phyloP scores from a whole-genome alignment of 2,888 invertebrate species.

The Coenonympha glycerion region DNA sequence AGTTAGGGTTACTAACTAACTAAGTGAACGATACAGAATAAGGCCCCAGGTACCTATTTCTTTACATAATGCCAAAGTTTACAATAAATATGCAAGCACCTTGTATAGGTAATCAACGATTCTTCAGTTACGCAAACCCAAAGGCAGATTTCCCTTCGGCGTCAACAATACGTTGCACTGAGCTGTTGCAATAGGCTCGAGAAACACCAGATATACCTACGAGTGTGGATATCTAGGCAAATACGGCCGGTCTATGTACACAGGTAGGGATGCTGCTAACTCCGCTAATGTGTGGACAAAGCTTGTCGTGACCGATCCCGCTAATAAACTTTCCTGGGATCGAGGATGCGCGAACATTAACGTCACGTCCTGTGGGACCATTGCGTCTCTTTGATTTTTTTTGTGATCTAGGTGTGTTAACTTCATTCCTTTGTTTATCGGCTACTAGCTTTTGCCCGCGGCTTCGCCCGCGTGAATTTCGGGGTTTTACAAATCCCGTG shows the following conservation, averaged over 20 bases:
- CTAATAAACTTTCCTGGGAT: slow-evolving; percentile 73
- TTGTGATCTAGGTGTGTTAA: too few relatives aligned
- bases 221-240: slow-evolving; percentile 56
- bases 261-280: slow-evolving; percentile 67
- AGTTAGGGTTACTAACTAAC: too few relatives aligned
- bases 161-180: slow-evolving; percentile 63
- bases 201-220: slow-evolving; percentile 46
- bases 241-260: slow-evolving; percentile 59
- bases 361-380: slow-evolving; percentile 36
- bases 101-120: slow-evolving; percentile 49
- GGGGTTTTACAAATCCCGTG: too few relatives aligned
- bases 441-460: too few relatives aligned
- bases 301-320: slow-evolving; percentile 66
- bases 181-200: slow-evolving; percentile 58
- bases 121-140: slow-evolving; percentile 55
- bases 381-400: not conserved
- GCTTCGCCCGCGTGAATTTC: too few relatives aligned
- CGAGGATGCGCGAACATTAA: slow-evolving; percentile 50
- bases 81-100: slow-evolving; percentile 32
- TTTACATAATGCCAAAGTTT: not conserved
- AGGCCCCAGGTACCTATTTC: too few relatives aligned
- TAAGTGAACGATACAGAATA: too few relatives aligned
- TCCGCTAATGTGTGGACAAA: slow-evolving; percentile 72
- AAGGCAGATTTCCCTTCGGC: slow-evolving; percentile 60
- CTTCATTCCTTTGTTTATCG: too few relatives aligned